Evolutionary conservation across 1,140 invertebrate genomes (phyloP).

Genomic region (Saccostrea cuccullata): DNA sequence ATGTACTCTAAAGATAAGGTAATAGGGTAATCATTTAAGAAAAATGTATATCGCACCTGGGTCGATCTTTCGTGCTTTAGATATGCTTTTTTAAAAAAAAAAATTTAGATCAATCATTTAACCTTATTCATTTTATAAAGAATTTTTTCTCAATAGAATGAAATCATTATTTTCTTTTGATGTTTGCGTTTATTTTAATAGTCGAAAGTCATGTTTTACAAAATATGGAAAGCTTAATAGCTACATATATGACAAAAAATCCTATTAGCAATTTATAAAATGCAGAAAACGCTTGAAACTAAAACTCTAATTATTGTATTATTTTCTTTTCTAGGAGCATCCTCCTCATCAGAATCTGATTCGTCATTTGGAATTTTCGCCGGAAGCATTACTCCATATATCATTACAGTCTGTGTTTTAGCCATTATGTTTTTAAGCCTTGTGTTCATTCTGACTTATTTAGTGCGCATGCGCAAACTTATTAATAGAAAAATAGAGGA

Average conservation of each 20-base stretch:
- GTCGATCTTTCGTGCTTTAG: too few relatives aligned
- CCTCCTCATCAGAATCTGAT: not conserved
- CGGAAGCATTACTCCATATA: slow-evolving; percentile 7
- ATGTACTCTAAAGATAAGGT: too few relatives aligned
- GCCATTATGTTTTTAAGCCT: slow-evolving; percentile 21
- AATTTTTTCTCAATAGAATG: too few relatives aligned
- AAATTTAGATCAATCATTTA: too few relatives aligned
- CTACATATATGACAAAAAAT: too few relatives aligned
- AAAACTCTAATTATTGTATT: not conserved
- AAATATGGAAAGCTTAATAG: not conserved
- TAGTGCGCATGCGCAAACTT: slow-evolving; percentile 29
- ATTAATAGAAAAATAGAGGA: slow-evolving; percentile 20
- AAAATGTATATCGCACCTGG: too few relatives aligned
- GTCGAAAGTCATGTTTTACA: not conserved
- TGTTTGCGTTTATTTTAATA: not conserved
- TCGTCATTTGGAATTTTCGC: not conserved
- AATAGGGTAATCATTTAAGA: too few relatives aligned
- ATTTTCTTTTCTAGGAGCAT: not conserved
- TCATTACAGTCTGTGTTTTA: slow-evolving; percentile 25
- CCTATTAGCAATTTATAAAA: too few relatives aligned
- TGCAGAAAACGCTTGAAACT: not conserved
- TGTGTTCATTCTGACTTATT: slow-evolving; percentile 27
- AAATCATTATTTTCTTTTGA: not conserved
- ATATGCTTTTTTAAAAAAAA: too few relatives aligned
- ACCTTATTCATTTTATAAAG: too few relatives aligned